These are phyloP conservation scores for Stenodera caucasica DNA, from an alignment of 2,888 invertebrate species.

Conservation along the genomic window DNA sequence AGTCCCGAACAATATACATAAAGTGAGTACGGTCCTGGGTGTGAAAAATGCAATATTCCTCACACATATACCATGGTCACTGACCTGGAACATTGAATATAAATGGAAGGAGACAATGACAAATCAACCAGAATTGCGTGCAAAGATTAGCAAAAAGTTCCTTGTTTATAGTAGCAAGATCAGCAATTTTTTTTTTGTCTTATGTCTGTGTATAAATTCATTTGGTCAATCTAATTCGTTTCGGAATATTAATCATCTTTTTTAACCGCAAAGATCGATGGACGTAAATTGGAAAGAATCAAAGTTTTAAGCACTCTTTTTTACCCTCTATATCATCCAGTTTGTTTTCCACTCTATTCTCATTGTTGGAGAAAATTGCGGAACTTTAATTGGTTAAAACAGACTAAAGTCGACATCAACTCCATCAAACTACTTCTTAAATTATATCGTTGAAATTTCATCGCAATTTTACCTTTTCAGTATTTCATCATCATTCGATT, in stretches of 20 bases:
- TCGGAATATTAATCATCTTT: constrained; percentile 1
- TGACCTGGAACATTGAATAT: constrained; percentile 40
- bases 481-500: too few relatives aligned
- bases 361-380: constrained; percentile 23
- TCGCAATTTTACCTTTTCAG: too few relatives aligned
- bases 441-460: not conserved
- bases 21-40: not conserved
- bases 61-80: constrained; percentile 27
- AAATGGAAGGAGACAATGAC: constrained; percentile 47
- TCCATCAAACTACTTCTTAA: not conserved
- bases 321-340: not conserved
- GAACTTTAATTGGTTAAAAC: constrained; percentile 24
- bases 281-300: not conserved
- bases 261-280: not conserved
- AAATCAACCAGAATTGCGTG: constrained; percentile 37
- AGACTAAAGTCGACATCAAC: not conserved
- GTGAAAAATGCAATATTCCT: not conserved
- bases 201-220: not conserved
- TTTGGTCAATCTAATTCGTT: not conserved
- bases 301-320: not conserved
- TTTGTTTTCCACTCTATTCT: constrained; percentile 14
- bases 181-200: too few relatives aligned
- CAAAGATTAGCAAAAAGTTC: constrained; percentile 6
- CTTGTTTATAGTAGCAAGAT: not conserved
- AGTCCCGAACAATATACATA: too few relatives aligned